Conservation (phyloP, 2,888 invertebrate genomes). For the Abscondita cerata region DNA sequence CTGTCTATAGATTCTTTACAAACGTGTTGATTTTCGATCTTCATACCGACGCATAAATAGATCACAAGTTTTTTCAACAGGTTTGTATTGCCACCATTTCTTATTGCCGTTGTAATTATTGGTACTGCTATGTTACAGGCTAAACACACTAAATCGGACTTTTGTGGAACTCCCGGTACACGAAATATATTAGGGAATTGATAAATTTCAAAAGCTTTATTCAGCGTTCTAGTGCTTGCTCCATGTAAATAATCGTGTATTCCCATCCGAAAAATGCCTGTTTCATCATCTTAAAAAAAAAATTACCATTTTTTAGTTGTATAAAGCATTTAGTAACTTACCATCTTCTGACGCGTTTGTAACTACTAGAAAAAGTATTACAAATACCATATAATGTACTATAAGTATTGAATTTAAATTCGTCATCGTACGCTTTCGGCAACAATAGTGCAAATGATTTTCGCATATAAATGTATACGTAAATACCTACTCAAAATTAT, state of each 20-base stretch:
- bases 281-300: constrained; percentile 11
- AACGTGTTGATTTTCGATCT: constrained; percentile 65
- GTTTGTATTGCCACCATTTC: constrained; percentile 9
- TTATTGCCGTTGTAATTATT: constrained; percentile 4
- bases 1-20: constrained; percentile 67
- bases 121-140: constrained; percentile 24
- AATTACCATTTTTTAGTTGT: neutral
- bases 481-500: too few relatives aligned
- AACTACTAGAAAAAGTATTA: neutral
- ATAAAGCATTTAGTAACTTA: neutral
- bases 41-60: constrained; percentile 62
- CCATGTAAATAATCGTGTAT: constrained; percentile 40
- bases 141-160: constrained; percentile 39
- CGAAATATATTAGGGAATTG: constrained; percentile 41
- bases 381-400: neutral
- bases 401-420: too few relatives aligned
- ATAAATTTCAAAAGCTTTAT: constrained; percentile 29
- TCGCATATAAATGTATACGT: too few relatives aligned
- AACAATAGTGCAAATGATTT: too few relatives aligned
- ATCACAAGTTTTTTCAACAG: neutral
- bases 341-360: neutral
- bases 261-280: constrained; percentile 9
- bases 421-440: too few relatives aligned
- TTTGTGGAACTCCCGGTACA: too few relatives aligned
- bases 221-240: constrained; percentile 34